These are phyloP conservation scores for Champsocephalus esox DNA, from an alignment of 2,797 vertebrate genomes.

Conservation along the genomic window DNA sequence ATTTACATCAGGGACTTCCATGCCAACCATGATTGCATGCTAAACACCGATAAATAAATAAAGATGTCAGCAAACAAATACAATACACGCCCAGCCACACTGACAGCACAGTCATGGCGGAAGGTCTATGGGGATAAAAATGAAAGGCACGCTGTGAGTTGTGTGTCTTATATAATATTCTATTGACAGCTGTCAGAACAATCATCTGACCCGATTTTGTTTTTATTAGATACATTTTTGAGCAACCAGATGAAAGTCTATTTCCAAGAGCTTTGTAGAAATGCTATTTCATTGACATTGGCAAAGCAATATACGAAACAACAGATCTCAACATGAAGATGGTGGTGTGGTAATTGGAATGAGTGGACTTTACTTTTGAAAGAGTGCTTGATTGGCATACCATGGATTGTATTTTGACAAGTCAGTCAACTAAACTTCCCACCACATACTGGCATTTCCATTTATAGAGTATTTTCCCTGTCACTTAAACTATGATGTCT, in stretches of 20 bases:
- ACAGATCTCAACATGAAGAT: slow-evolving; percentile 16
- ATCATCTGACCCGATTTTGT: slow-evolving; percentile 26
- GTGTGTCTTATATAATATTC: slow-evolving; percentile 8
- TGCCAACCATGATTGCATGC: slow-evolving; percentile 70
- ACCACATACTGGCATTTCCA: slow-evolving; percentile 41
- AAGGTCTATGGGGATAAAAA: slow-evolving; percentile 15
- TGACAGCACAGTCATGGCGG: slow-evolving; percentile 33
- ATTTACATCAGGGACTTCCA: slow-evolving; percentile 74
- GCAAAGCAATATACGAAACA: slow-evolving; percentile 16
- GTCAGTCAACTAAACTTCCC: slow-evolving; percentile 29
- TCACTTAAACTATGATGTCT: slow-evolving; percentile 30
- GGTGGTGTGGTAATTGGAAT: slow-evolving; percentile 26
- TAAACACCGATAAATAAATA: slow-evolving; percentile 79
- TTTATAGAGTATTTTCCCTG: slow-evolving; percentile 48
- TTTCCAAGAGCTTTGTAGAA: slow-evolving; percentile 18
- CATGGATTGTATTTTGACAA: slow-evolving; percentile 45
- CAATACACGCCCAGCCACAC: slow-evolving; percentile 39
- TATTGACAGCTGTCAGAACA: slow-evolving; percentile 33
- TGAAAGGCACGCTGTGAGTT: slow-evolving; percentile 22
- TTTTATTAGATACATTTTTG: slow-evolving; percentile 24
- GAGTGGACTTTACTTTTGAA: slow-evolving; percentile 42
- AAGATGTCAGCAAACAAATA: slow-evolving; percentile 77
- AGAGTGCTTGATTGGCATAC: slow-evolving; percentile 53
- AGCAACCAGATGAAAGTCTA: slow-evolving; percentile 19
- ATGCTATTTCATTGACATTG: slow-evolving; percentile 25